These are phyloP conservation scores for Branchipolynoe longqiensis DNA, from an alignment of 2,888 invertebrate species.

Conservation along the genomic window DNA sequence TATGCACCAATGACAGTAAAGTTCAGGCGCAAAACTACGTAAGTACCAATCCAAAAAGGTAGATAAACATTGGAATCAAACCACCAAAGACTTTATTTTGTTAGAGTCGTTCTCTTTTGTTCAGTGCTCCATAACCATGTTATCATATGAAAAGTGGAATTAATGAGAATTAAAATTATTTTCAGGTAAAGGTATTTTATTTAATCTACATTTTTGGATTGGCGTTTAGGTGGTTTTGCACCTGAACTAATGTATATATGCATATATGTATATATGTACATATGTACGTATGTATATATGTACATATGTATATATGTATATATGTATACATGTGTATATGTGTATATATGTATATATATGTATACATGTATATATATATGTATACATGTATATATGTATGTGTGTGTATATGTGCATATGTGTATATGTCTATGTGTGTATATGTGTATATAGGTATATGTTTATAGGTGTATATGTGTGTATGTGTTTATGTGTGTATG, in stretches of 20 bases:
- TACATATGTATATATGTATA: neutral
- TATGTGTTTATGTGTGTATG: neutral
- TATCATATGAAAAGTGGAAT: too few species aligned
- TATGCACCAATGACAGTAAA: too few species aligned
- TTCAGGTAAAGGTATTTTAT: too few species aligned
- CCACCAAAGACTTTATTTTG: too few species aligned
- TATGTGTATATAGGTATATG: neutral
- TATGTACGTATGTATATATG: neutral
- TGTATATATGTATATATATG: neutral
- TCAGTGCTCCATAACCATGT: too few species aligned
- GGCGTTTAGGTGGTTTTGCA: too few species aligned
- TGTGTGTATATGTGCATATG: constrained; percentile 22
- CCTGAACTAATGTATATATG: neutral
- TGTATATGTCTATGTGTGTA: constrained; percentile 30
- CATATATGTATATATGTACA: neutral
- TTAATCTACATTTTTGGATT: too few species aligned
- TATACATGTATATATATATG: neutral
- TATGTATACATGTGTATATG: neutral
- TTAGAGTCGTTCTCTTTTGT: too few species aligned
- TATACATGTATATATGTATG: neutral
- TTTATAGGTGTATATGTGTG: constrained; percentile 2
- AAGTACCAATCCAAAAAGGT: too few species aligned
- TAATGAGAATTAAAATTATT: too few species aligned
- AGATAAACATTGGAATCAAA: too few species aligned
- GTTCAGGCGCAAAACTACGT: too few species aligned